Evolutionary conservation across 2,113 vertebrate species (phyloP).

Genomic region (Pampusana beccarii): DNA sequence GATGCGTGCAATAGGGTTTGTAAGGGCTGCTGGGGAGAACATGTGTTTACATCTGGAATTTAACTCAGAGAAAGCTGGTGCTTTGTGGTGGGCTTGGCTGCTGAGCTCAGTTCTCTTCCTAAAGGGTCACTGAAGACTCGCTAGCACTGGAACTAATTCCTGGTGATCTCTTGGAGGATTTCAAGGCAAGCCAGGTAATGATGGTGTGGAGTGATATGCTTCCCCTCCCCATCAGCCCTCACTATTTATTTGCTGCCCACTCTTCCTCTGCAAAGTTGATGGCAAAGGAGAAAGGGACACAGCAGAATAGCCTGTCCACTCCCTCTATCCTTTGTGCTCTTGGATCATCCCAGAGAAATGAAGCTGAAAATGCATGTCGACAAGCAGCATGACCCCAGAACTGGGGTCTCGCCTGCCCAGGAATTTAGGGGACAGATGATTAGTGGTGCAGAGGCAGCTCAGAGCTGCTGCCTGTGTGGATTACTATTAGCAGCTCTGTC

Average conservation of each 20-base stretch:
- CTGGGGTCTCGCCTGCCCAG: neutral
- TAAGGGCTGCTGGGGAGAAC: neutral
- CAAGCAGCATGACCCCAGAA: neutral
- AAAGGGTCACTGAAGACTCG: neutral
- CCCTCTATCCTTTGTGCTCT: neutral
- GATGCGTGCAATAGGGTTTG: rapidly evolving
- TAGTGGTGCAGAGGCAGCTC: neutral
- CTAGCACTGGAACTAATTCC: neutral
- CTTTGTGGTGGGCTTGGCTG: neutral
- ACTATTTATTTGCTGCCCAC: neutral
- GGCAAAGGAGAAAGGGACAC: neutral
- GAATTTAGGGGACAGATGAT: neutral
- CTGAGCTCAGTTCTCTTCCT: neutral
- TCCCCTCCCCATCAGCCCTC: neutral
- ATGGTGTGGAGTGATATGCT: neutral
- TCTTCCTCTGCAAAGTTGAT: neutral
- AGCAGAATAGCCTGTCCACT: neutral
- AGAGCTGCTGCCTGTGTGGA: neutral
- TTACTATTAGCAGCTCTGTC: neutral
- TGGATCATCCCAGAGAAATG: neutral
- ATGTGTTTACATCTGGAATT: constrained; percentile 6
- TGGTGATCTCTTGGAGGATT: neutral
- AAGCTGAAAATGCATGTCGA: neutral
- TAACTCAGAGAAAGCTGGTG: neutral
- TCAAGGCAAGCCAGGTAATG: neutral